These are phyloP conservation scores for Agonopterix heracliana DNA, from an alignment of 2,888 invertebrate genomes.

Conservation along the genomic window DNA sequence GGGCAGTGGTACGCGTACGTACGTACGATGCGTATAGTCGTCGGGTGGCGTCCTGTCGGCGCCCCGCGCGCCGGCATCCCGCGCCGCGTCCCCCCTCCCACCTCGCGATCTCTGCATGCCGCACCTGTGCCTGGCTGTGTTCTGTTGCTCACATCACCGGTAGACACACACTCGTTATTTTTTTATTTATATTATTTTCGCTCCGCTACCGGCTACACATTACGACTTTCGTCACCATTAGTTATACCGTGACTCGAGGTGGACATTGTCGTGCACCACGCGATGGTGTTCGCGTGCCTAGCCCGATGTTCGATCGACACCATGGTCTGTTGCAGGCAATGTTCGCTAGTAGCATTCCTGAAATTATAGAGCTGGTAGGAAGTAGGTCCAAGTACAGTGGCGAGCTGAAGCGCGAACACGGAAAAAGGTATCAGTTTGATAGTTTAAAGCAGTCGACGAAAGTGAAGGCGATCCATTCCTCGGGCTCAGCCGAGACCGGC, in stretches of 20 bases:
- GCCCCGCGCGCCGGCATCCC: slow-evolving; percentile 24
- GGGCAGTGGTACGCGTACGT: slow-evolving; percentile 41
- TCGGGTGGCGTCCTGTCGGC: slow-evolving; percentile 23
- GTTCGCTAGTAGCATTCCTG: slow-evolving; percentile 99
- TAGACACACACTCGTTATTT: slow-evolving; percentile 66
- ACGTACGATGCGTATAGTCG: slow-evolving; percentile 17
- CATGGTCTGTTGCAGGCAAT: slow-evolving; percentile 94
- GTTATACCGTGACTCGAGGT: slow-evolving; percentile 63
- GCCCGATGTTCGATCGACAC: slow-evolving; percentile 64
- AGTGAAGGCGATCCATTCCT: slow-evolving; percentile 64
- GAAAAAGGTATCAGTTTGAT: slow-evolving; percentile 93
- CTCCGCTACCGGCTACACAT: slow-evolving; percentile 72
- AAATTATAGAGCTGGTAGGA: slow-evolving; percentile 99
- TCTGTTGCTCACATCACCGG: slow-evolving; percentile 75
- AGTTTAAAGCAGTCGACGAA: slow-evolving; percentile 59
- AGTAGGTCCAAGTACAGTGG: slow-evolving; percentile 99
- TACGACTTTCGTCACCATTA: slow-evolving; percentile 59
- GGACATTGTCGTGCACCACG: slow-evolving; percentile 75
- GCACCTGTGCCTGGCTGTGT: slow-evolving; percentile 76
- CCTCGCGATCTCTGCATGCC: slow-evolving; percentile 67
- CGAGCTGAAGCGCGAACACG: slow-evolving; percentile 99
- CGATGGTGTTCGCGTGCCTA: slow-evolving; percentile 65
- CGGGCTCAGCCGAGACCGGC: slow-evolving; percentile 17
- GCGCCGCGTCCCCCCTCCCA: slow-evolving; percentile 63
- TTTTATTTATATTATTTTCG: slow-evolving; percentile 43